Percentiles rank a stretch among this genome's conserved stretches.
These are phyloP conservation scores for Drosophila quadrilineata DNA, from an alignment of 1,140 invertebrate species.

Conservation along the genomic window DNA sequence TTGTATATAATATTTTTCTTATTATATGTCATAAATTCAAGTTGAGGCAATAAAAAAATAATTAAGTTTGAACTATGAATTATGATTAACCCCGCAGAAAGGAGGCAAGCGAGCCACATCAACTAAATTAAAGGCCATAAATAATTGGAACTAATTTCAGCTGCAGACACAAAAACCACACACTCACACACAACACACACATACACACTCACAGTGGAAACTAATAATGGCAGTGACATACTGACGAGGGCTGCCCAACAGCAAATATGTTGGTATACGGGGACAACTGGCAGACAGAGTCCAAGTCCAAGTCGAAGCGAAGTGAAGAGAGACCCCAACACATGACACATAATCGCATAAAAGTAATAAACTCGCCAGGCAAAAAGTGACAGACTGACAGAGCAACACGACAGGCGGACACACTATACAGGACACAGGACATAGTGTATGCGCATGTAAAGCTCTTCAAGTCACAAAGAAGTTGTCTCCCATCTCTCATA, in stretches of 20 bases:
- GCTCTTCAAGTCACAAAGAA: conserved; percentile 27
- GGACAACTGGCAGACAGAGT: too few relatives aligned
- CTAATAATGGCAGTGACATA: conserved; percentile 71
- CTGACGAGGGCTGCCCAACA: too few relatives aligned
- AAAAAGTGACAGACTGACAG: conserved; percentile 60
- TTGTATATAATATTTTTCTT: neutral
- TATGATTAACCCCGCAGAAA: conserved; percentile 30
- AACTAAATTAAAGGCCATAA: conserved; percentile 51
- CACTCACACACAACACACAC: conserved; percentile 4
- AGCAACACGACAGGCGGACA: conserved; percentile 11
- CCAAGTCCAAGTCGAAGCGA: neutral
- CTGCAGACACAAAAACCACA: conserved; percentile 25
- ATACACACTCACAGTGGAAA: conserved; percentile 21
- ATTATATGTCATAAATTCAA: neutral
- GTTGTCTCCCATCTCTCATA: conserved; percentile 41
- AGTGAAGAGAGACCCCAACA: conserved; percentile 21
- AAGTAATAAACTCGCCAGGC: conserved; percentile 74
- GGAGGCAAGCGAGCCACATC: neutral
- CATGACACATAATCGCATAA: conserved; percentile 74
- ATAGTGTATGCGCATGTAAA: conserved; percentile 20
- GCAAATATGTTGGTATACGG: too few relatives aligned
- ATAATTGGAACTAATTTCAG: conserved; percentile 70
- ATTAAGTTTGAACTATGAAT: conserved; percentile 14
- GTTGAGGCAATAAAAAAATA: conserved; percentile 1
- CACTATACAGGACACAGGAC: too few relatives aligned